Conservation (phyloP, 2,113 vertebrate genomes). For the Danionella cerebrum region DNA sequence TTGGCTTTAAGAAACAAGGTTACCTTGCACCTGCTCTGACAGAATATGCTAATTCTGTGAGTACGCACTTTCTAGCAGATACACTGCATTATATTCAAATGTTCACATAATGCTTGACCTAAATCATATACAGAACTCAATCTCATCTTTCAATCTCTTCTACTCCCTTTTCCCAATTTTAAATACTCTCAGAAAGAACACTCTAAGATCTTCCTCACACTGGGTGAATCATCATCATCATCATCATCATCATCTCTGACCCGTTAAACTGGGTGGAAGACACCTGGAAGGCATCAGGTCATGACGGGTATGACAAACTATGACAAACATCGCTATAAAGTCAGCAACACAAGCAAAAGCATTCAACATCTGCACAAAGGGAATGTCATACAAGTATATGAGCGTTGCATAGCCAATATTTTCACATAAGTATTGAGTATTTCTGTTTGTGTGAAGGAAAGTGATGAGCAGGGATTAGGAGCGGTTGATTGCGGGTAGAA, state of each 20-base stretch:
- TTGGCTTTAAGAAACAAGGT: background rate
- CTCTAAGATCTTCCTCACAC: background rate
- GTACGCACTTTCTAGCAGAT: no score
- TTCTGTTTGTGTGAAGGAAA: background rate
- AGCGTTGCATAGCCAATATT: slow-evolving; percentile 1
- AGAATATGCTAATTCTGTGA: background rate
- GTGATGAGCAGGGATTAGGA: background rate
- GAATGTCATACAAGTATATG: background rate
- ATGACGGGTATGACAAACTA: background rate
- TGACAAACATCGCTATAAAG: background rate
- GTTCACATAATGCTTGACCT: no score
- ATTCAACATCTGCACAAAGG: background rate
- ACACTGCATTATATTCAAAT: no score
- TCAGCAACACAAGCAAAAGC: background rate
- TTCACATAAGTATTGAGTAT: background rate
- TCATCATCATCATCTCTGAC: background rate
- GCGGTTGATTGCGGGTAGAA: background rate
- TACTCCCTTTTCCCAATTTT: background rate
- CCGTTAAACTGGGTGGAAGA: background rate
- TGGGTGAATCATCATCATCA: background rate
- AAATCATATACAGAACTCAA: background rate
- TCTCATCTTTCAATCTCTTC: background rate
- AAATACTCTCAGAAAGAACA: no score
- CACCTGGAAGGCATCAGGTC: background rate
- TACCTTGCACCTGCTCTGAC: background rate